phyloP scores from a whole-genome alignment of 2,113 vertebrate genomes.

The Ceyx cyanopectus region DNA sequence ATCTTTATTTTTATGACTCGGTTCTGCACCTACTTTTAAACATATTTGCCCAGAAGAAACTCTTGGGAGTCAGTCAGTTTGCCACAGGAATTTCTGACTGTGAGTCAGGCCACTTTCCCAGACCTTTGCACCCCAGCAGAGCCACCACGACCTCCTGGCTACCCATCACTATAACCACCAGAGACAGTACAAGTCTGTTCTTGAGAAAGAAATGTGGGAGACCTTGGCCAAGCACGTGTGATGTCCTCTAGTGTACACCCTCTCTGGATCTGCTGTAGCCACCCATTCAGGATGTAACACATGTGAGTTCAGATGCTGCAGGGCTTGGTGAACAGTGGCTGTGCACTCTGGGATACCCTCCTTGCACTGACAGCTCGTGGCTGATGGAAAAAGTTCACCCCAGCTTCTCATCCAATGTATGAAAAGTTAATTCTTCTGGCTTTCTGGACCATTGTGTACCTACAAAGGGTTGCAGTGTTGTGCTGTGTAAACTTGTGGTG shows the following conservation, averaged over 20 bases:
- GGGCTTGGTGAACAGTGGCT: not conserved
- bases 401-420: not conserved
- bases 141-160: not conserved
- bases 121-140: not conserved
- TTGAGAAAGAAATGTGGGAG: not conserved
- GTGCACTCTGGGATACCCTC: not conserved
- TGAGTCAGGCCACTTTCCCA: not conserved
- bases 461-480: not conserved
- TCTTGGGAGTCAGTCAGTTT: not conserved
- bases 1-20: not conserved
- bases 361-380: not conserved
- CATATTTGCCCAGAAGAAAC: not conserved
- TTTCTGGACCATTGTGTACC: not conserved
- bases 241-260: not conserved
- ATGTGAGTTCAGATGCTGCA: not conserved
- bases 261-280: not conserved
- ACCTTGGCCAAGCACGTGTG: not conserved
- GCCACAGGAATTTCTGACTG: not conserved
- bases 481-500: not conserved
- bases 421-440: slow-evolving; percentile 11
- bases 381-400: not conserved
- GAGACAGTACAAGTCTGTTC: not conserved
- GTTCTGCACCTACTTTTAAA: slow-evolving; percentile 21
- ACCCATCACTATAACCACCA: not conserved
- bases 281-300: accelerated